A percentile compares a stretch with the other conserved stretches of the same genome.
phyloP scores from a whole-genome alignment of 2,113 vertebrate species.

The Trichechus manatus region DNA sequence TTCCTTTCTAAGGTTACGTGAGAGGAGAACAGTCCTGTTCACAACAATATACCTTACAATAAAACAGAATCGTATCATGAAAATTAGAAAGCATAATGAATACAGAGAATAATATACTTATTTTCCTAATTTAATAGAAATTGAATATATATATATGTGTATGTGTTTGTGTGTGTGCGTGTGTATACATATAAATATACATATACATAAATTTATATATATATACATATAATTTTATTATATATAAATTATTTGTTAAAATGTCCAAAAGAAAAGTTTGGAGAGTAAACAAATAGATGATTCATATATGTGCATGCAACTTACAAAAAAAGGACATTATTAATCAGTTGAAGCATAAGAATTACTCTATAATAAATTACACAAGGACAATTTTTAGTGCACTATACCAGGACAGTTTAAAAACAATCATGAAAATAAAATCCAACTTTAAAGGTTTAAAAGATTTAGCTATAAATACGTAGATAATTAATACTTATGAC shows the following conservation, averaged over 20 bases:
- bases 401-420: neutral
- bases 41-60: neutral
- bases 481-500: neutral
- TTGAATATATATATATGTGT: neutral
- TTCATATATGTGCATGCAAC: neutral
- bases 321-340: neutral
- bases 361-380: neutral
- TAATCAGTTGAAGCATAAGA: neutral
- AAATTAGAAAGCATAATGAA: neutral
- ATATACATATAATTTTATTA: neutral
- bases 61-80: neutral
- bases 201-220: neutral
- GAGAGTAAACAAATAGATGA: neutral
- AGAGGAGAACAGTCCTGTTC: neutral
- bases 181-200: too few relatives aligned
- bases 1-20: neutral
- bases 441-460: neutral
- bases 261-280: neutral
- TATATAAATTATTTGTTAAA: neutral
- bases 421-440: neutral
- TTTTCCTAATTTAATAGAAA: neutral
- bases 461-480: neutral
- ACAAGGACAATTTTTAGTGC: too few relatives aligned
- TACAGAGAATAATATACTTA: neutral
- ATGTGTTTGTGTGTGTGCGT: too few relatives aligned